A percentile compares a stretch with the other conserved stretches of the same genome.
Evolutionary conservation across 2,797 vertebrate species (phyloP).

Genomic region (Propithecus perrieri): DNA sequence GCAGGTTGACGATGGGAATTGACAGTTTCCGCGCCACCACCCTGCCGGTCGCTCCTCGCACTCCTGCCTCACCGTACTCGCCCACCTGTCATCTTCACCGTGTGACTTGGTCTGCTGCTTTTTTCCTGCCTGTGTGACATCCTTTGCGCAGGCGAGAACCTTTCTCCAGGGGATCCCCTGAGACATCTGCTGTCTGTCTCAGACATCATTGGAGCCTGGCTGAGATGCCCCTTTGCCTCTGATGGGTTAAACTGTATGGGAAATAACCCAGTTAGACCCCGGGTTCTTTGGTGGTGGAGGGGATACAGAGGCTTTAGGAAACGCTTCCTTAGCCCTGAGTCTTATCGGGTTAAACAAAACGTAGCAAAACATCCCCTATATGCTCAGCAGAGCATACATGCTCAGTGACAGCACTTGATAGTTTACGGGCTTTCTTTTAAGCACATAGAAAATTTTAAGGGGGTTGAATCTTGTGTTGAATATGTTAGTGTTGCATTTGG

Average conservation of each 20-base stretch:
- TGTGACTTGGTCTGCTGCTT: background rate
- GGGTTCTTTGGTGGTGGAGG: background rate
- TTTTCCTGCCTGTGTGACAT: background rate
- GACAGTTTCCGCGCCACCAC: slow-evolving; percentile 28
- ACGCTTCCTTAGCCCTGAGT: background rate
- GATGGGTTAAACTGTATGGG: background rate
- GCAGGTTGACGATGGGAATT: background rate
- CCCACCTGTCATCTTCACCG: slow-evolving; percentile 32
- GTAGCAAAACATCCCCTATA: background rate
- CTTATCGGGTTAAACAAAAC: background rate
- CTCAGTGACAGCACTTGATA: background rate
- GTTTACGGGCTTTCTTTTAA: background rate
- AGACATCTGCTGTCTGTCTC: background rate
- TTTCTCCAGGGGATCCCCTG: background rate
- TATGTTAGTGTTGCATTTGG: background rate
- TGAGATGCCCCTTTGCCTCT: background rate
- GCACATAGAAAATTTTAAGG: background rate
- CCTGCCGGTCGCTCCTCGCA: background rate
- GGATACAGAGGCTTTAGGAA: background rate
- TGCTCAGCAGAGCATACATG: background rate
- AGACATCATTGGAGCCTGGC: background rate
- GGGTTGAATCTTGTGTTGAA: background rate
- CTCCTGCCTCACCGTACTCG: background rate
- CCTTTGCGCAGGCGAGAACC: background rate
- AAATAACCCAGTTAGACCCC: background rate